These are phyloP conservation scores for Lerista edwardsae DNA, from an alignment of 2,797 vertebrate genomes.

Conservation along the genomic window DNA sequence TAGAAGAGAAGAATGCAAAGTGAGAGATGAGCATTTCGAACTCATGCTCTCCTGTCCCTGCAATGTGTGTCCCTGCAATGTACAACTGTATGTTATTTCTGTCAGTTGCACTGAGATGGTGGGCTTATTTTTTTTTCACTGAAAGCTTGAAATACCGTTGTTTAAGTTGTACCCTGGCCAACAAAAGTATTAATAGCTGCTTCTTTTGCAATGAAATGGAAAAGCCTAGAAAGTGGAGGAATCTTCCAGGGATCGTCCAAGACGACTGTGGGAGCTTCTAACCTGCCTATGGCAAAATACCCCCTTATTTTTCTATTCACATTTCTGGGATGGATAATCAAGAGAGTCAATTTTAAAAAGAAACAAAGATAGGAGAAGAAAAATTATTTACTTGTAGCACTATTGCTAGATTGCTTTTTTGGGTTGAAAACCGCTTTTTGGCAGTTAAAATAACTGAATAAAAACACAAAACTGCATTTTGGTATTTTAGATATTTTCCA, in stretches of 20 bases:
- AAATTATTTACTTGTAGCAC: background rate
- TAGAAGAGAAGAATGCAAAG: background rate
- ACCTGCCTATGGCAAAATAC: background rate
- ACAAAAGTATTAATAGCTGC: slow-evolving; percentile 25
- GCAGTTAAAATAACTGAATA: too few relatives aligned
- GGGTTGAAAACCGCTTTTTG: too few relatives aligned
- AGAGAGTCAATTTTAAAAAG: background rate
- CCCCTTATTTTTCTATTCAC: background rate
- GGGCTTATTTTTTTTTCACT: slow-evolving; percentile 10
- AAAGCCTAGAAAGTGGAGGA: background rate
- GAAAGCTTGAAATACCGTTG: slow-evolving; percentile 1
- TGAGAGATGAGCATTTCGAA: background rate
- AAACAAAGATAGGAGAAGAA: background rate
- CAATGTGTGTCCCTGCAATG: background rate
- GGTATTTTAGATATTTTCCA: too few relatives aligned
- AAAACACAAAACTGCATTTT: too few relatives aligned
- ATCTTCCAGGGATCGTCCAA: background rate
- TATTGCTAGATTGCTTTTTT: too few relatives aligned
- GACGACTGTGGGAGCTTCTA: background rate
- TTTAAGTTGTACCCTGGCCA: slow-evolving; percentile 39
- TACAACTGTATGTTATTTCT: background rate
- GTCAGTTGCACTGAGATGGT: slow-evolving; percentile 1
- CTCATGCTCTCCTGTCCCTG: background rate
- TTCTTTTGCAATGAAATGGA: slow-evolving; percentile 9
- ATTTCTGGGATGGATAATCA: background rate